Base-by-base conservation (phyloP, 2,888 invertebrate genomes). In the Leptodirus hochenwartii region DNA sequence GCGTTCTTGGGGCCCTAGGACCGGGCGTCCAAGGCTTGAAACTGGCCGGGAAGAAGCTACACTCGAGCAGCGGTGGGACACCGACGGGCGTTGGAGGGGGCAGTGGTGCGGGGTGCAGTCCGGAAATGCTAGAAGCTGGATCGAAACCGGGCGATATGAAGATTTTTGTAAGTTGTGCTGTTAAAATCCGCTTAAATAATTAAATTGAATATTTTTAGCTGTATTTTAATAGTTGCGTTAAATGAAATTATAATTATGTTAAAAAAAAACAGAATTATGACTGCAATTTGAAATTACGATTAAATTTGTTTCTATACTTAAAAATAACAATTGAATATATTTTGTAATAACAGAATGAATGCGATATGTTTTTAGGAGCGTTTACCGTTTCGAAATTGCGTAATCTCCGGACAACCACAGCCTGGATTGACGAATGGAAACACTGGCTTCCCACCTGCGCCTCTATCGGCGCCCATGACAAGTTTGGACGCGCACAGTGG, bases 371-470 rank as follows among this genome's bases (percentile, higher is more conserved):
- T 47, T 32, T 34, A 58, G 57, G 58, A 58, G 41, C 53, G 54
- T 36, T 43, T 58, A 41, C 59, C 62, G 26, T 64, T 62, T 50
- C 54, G 63, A 38, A 59, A 61, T 43, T 60, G 60, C 30, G 53
- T 59, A 40, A 49, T 65, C 41, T 49, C 59, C 30, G 59, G 58
- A 22, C 46, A 50, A 22, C 54, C 55, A 32, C 55, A 59, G 37
- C n/a, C n/a, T n/a, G n/a, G n/a, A n/a, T 49, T 56, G 31, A 52
- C 54, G 17, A 56, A 54, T 39, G 53, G 53, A 22, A 52, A 51
- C 34, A 39, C 41, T 4, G n/a, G n/a, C n/a, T n/a, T n/a, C n/a
- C 37, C 42, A 26, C 35, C 41, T 14, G 35, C 39, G 10, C n/a
- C n/a, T n/a, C n/a, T n/a, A n/a, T n/a, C n/a, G n/a, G n/a, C n/a